Evolutionary conservation across 1,140 invertebrate genomes (phyloP).

Genomic region (Drosophila bipectinata): DNA sequence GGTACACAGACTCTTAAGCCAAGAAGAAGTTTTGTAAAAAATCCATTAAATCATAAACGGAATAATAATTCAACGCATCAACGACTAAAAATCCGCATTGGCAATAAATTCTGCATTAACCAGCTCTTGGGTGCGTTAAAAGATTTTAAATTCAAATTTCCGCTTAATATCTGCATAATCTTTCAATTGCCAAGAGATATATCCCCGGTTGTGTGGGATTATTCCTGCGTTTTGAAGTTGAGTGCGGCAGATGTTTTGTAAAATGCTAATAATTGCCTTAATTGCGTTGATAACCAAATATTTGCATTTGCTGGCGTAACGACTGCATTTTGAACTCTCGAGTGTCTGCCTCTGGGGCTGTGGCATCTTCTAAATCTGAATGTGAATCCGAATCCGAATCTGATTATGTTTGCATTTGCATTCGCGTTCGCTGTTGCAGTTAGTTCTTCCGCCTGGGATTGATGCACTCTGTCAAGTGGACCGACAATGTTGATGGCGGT

Average conservation of each 20-base stretch:
- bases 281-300: constrained; percentile 62
- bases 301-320: constrained; percentile 41
- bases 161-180: constrained; percentile 34
- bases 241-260: constrained; percentile 52
- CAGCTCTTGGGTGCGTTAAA: constrained; percentile 27
- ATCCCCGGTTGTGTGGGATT: constrained; percentile 10
- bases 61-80: background rate
- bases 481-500: constrained; percentile 28
- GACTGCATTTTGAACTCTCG: constrained; percentile 65
- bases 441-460: constrained; percentile 45
- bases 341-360: constrained; percentile 42
- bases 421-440: constrained; percentile 19
- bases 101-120: constrained; percentile 38
- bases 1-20: too few species aligned
- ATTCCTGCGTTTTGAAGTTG: constrained; percentile 25
- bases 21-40: background rate
- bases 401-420: constrained; percentile 66
- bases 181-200: constrained; percentile 31
- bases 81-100: background rate
- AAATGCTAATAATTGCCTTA: constrained; percentile 62
- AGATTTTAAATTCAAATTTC: constrained; percentile 6
- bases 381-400: constrained; percentile 21
- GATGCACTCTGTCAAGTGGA: constrained; percentile 48
- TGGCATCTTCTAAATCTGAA: constrained; percentile 29
- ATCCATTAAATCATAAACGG: background rate